Evolutionary conservation across 2,797 vertebrate species (phyloP).

Genomic region (Anabas testudineus): DNA sequence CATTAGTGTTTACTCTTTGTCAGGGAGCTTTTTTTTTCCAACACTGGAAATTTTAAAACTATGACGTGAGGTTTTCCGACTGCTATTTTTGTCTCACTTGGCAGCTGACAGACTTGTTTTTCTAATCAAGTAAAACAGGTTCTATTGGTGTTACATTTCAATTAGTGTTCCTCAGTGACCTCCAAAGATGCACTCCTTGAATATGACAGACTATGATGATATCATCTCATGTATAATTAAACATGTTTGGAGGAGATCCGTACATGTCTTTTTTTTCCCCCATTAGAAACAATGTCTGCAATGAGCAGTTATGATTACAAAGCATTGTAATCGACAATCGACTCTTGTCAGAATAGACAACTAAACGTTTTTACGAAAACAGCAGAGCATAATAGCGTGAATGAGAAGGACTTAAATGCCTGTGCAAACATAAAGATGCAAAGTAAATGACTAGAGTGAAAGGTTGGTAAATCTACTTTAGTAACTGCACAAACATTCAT

Average conservation of each 20-base stretch:
- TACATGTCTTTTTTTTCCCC: not conserved
- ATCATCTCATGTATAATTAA: too few relatives aligned
- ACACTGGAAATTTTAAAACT: not conserved
- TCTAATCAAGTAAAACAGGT: slow-evolving; percentile 17
- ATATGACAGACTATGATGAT: not conserved
- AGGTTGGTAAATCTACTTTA: not conserved
- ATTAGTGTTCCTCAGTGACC: not conserved
- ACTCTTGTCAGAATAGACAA: not conserved
- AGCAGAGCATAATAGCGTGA: not conserved
- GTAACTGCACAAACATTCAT: slow-evolving; percentile 5
- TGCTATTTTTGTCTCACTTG: slow-evolving; percentile 10
- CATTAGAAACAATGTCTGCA: not conserved
- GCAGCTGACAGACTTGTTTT: slow-evolving; percentile 6
- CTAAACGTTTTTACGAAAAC: not conserved
- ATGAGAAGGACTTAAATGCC: not conserved
- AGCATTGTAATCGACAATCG: not conserved
- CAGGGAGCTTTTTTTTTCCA: slow-evolving; percentile 9
- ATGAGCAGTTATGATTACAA: not conserved
- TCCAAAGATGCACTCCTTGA: not conserved
- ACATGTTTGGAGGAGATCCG: not conserved
- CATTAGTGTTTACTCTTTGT: slow-evolving; percentile 4
- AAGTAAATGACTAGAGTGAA: not conserved
- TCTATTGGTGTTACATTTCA: not conserved
- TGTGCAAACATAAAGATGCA: not conserved
- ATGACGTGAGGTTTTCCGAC: not conserved